Evolutionary conservation across 2,888 invertebrate genomes (phyloP).

Genomic region (Resseliella maxima): DNA sequence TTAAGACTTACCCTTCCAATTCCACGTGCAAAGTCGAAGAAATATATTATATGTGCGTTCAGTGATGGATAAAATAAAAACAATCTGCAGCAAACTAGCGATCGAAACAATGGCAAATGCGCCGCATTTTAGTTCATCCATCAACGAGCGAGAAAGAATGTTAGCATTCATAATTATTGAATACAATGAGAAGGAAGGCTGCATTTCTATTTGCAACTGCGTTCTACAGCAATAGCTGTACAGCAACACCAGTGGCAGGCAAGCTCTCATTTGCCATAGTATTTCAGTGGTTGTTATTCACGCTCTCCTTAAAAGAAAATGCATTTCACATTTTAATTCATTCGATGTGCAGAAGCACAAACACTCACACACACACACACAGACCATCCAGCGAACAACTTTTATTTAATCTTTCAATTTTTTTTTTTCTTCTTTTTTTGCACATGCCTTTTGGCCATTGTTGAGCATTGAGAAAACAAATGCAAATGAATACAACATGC

Average conservation of each 20-base stretch:
- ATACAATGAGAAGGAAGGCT: slow-evolving; percentile 40
- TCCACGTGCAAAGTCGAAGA: not conserved
- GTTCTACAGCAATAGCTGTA: not conserved
- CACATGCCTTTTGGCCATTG: slow-evolving; percentile 45
- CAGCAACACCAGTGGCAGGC: not conserved
- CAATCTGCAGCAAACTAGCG: slow-evolving; percentile 33
- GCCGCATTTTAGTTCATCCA: slow-evolving; percentile 25
- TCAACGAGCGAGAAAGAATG: not conserved
- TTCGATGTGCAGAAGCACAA: not conserved
- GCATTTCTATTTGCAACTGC: slow-evolving; percentile 33
- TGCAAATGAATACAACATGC: not conserved
- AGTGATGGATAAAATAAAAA: slow-evolving; percentile 49
- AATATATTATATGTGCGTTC: not conserved
- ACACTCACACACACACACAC: not conserved
- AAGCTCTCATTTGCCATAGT: not conserved
- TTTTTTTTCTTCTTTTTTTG: too few species aligned
- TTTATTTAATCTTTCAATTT: slow-evolving; percentile 4
- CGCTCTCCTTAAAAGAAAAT: not conserved
- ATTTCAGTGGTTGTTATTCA: not conserved
- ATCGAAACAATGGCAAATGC: slow-evolving; percentile 34
- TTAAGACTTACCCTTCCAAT: not conserved
- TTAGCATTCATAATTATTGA: slow-evolving; percentile 47
- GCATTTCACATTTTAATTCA: not conserved
- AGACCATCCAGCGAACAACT: not conserved
- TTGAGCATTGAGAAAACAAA: not conserved